phyloP scores from a whole-genome alignment of 2,113 vertebrate genomes.

The Anas platyrhynchos region DNA sequence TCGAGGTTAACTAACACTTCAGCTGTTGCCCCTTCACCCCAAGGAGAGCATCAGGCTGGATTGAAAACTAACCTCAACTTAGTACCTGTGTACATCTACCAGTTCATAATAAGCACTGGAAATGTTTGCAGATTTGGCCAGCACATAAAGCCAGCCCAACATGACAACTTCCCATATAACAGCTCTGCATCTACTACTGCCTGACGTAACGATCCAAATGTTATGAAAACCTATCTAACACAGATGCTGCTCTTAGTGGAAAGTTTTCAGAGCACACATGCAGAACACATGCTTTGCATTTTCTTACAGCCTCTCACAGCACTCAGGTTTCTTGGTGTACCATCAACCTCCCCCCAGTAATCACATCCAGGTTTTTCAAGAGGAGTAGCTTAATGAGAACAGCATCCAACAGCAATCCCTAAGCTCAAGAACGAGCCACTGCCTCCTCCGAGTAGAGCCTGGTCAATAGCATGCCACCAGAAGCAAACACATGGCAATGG shows the following conservation, averaged over 20 bases:
- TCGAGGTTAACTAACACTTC: background rate
- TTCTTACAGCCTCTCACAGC: background rate
- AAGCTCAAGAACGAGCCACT: background rate
- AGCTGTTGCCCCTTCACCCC: background rate
- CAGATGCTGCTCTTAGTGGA: background rate
- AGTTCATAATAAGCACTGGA: background rate
- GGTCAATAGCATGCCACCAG: background rate
- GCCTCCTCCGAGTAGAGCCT: background rate
- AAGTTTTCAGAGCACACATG: background rate
- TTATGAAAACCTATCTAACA: background rate
- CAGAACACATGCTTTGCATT: background rate
- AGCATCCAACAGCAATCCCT: background rate
- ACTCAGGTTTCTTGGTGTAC: background rate
- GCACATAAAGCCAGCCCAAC: background rate
- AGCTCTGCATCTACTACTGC: background rate
- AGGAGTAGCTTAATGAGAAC: background rate
- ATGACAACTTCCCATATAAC: background rate
- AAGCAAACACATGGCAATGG: background rate
- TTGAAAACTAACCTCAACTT: background rate
- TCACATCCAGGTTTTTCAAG: background rate
- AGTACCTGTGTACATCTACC: background rate
- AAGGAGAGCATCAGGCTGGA: background rate
- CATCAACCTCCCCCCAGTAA: background rate
- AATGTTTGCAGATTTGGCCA: background rate
- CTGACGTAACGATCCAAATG: background rate